phyloP scores from a whole-genome alignment of 2,797 vertebrate genomes.

The Hippocampus kuda region DNA sequence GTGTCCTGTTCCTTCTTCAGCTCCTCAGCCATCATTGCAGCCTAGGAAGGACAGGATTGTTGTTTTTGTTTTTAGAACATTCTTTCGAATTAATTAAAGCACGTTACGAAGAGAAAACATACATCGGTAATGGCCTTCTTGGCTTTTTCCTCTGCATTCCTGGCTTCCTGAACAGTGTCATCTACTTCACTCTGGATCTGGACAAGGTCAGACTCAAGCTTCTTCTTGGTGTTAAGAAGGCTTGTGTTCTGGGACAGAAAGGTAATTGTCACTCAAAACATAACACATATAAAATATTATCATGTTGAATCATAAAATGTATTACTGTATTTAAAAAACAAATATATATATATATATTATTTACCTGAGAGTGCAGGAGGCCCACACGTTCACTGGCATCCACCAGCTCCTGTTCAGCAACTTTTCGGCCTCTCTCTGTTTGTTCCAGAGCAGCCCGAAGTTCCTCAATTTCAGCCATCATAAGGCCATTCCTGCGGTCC shows the following conservation, averaged over 20 bases:
- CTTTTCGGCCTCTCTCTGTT: slow-evolving; percentile 71
- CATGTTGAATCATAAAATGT: not conserved
- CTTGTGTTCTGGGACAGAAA: slow-evolving; percentile 72
- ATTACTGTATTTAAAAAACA: not conserved
- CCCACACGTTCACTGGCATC: slow-evolving; percentile 74
- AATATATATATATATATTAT: not conserved
- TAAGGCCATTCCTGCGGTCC: slow-evolving; percentile 74
- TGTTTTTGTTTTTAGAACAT: not conserved
- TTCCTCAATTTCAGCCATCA: slow-evolving; percentile 79
- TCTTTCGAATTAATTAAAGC: not conserved
- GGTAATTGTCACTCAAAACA: not conserved
- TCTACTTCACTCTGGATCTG: slow-evolving; percentile 78
- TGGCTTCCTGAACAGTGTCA: slow-evolving; percentile 76
- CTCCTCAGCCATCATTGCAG: slow-evolving; percentile 84
- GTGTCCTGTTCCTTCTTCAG: slow-evolving; percentile 89
- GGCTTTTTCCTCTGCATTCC: slow-evolving; percentile 83
- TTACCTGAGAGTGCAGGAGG: slow-evolving; percentile 68
- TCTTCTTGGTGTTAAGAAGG: slow-evolving; percentile 72
- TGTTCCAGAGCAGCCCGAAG: slow-evolving; percentile 74
- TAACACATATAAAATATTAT: not conserved
- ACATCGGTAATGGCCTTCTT: slow-evolving; percentile 87
- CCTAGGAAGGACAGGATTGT: slow-evolving; percentile 46
- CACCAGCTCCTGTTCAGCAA: slow-evolving; percentile 78
- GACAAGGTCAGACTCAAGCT: slow-evolving; percentile 73
- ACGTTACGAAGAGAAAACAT: slow-evolving; percentile 15